Percentiles rank a stretch among this genome's conserved stretches.
These are phyloP conservation scores for Balaeniceps rex DNA, from an alignment of 2,113 vertebrate species.

Conservation along the genomic window DNA sequence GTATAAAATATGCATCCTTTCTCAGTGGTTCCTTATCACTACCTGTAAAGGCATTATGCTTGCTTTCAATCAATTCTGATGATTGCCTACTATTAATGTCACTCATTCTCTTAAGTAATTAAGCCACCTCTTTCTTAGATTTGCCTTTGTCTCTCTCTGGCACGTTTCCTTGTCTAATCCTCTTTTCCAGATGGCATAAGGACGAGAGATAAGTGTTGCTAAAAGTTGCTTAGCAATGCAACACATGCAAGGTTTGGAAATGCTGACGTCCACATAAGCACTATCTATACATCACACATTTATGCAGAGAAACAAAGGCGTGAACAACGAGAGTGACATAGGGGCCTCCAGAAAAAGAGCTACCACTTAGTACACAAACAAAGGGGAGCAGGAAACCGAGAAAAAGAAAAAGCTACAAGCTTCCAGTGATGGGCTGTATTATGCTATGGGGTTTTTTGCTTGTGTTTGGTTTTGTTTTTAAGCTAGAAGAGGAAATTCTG, in stretches of 20 bases:
- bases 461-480: neutral
- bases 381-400: neutral
- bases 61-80: slow-evolving; percentile 35
- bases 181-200: slow-evolving; percentile 68
- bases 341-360: slow-evolving; percentile 36
- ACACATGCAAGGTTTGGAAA: slow-evolving; percentile 60
- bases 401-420: neutral
- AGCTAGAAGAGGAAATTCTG: neutral
- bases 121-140: slow-evolving; percentile 50
- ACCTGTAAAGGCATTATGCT: slow-evolving; percentile 43
- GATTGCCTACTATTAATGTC: slow-evolving; percentile 49
- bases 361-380: neutral
- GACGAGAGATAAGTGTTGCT: slow-evolving; percentile 62
- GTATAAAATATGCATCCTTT: neutral
- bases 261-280: slow-evolving; percentile 64
- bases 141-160: slow-evolving; percentile 47
- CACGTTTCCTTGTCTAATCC: slow-evolving; percentile 57
- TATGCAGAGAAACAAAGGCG: slow-evolving; percentile 45
- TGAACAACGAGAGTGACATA: slow-evolving; percentile 4
- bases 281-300: slow-evolving; percentile 49
- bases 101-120: slow-evolving; percentile 33
- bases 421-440: neutral
- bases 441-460: neutral
- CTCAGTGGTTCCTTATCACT: neutral
- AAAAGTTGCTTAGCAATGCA: slow-evolving; percentile 73